Evolutionary conservation across 2,113 vertebrate species (phyloP).

Genomic region (Scophthalmus maximus): DNA sequence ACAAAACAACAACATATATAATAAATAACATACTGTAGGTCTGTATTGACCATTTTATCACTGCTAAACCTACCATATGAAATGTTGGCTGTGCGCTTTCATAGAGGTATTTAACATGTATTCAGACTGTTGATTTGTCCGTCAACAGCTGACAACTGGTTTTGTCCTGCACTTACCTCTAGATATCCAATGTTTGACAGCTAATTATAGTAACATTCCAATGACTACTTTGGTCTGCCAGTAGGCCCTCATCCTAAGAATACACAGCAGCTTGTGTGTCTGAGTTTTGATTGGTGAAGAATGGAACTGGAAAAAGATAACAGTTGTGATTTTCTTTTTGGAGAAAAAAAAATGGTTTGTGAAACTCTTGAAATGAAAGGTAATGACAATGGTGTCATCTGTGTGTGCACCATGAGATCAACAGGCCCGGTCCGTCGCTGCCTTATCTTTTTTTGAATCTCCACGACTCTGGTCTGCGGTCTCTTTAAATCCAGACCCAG

Average conservation of each 20-base stretch:
- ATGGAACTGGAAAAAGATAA: slow-evolving; percentile 11
- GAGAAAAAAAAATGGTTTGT: too few species aligned
- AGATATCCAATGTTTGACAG: slow-evolving; percentile 56
- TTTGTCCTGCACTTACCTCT: slow-evolving; percentile 47
- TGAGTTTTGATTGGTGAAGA: background rate
- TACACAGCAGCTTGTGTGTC: slow-evolving; percentile 38
- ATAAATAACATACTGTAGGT: too few species aligned
- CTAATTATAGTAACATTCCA: slow-evolving; percentile 68
- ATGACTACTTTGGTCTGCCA: slow-evolving; percentile 44
- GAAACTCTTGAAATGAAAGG: too few species aligned
- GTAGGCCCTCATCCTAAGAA: slow-evolving; percentile 21
- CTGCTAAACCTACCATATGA: too few species aligned
- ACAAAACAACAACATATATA: background rate
- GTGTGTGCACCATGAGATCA: background rate
- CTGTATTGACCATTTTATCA: too few species aligned
- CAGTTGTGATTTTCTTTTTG: too few species aligned
- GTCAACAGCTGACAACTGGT: slow-evolving; percentile 70
- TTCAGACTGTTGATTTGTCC: slow-evolving; percentile 49
- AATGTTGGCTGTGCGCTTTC: too few species aligned
- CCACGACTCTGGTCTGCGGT: slow-evolving; percentile 64
- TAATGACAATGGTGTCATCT: too few species aligned
- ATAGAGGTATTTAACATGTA: background rate
- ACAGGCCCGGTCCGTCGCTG: background rate
- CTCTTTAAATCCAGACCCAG: slow-evolving; percentile 80
- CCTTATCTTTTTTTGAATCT: slow-evolving; percentile 36